These are phyloP conservation scores for Ectobius pallidus DNA, from an alignment of 2,888 invertebrate genomes.

Conservation along the genomic window DNA sequence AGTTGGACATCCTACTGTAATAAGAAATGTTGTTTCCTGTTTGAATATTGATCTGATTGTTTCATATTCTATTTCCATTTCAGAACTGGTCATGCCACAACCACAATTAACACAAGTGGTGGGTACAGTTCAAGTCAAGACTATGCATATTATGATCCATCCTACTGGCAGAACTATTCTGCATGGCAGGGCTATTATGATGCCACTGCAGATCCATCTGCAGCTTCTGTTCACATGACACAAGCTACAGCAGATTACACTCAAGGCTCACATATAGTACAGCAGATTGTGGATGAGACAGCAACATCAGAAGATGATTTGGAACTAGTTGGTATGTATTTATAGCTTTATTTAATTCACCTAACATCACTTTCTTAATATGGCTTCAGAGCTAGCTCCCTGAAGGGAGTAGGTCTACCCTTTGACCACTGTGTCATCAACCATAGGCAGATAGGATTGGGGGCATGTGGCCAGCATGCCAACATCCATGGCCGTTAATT, in stretches of 20 bases:
- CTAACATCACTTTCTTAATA: neutral
- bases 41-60: too few relatives aligned
- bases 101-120: conserved; percentile 53
- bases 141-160: conserved; percentile 81
- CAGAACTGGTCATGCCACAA: conserved; percentile 41
- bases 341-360: neutral
- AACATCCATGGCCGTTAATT: too few relatives aligned
- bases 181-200: conserved; percentile 80
- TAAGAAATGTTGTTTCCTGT: too few relatives aligned
- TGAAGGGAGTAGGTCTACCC: too few relatives aligned
- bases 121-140: conserved; percentile 54
- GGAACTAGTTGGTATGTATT: conserved; percentile 71
- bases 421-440: too few relatives aligned
- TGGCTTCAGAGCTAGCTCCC: too few relatives aligned
- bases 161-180: conserved; percentile 87
- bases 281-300: conserved; percentile 39
- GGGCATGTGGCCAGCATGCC: too few relatives aligned
- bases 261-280: conserved; percentile 31
- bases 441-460: too few relatives aligned
- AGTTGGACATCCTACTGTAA: too few relatives aligned
- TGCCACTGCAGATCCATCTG: conserved; percentile 55
- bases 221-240: conserved; percentile 45
- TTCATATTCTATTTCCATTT: too few relatives aligned
- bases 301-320: conserved; percentile 64
- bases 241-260: conserved; percentile 38